Base-by-base conservation (phyloP, 2,888 invertebrate genomes). In the Arge pagana region DNA sequence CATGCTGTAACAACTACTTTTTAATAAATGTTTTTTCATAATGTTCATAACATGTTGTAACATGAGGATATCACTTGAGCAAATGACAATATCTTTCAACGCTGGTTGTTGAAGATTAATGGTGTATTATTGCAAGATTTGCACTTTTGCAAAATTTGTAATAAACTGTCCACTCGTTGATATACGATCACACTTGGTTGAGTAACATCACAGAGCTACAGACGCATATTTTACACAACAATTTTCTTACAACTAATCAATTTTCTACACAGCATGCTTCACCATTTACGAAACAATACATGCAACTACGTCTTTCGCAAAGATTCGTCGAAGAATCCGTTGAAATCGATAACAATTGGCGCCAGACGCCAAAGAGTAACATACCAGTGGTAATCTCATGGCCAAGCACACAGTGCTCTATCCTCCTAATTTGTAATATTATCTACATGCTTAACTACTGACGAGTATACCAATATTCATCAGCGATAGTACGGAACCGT, bases 381-480 rank as follows among this genome's bases (percentile, higher is more conserved):
- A 24, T 45, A 45, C 21, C 31, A 35, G 35, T 45, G 35, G 24
- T 35, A 35, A 31, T 43, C 21, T 42, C 8, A 5, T 18, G 23
- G 13, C 1, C 11, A 45, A 33, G 35, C 45, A 45, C 45, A 45
- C 45, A 45, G 33, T 45, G 45, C 33, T 26, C 35, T 15, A 15
- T 33, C 23, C 35, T 8, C 11, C 3, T 35, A 35, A 16, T 35
- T 33, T 45, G 24, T 10, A 26, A 45, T 28, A 42, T 42, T 33
- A 35, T 45, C 45, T 35, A 45, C 11, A 23, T 31, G 15, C 16
- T 24, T 35, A 45, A 18, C 45, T 6, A 45, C 24, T 33, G 7
- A 15, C 13, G 45, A 35, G 45, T 43, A 43, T 43, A 43, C 30
- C 33, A 43, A 43, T 30, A 43, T 16, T 5, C 19, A 43, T 31